Conservation (phyloP, 1,140 invertebrate species). For the Tetramorium alpestre region DNA sequence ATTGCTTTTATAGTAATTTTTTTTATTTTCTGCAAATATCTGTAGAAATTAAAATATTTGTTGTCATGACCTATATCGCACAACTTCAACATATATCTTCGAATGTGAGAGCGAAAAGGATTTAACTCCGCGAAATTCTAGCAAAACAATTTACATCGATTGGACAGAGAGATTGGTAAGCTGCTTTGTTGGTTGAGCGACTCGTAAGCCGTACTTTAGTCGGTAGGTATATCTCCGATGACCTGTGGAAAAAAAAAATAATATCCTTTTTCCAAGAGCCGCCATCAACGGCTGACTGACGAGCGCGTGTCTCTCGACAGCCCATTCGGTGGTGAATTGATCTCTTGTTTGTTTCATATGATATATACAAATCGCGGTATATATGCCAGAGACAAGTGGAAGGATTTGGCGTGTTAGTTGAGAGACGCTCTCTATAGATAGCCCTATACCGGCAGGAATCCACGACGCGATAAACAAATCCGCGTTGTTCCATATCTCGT, state of each 20-base stretch:
- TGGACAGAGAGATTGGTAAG: slow-evolving; percentile 12
- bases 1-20: not conserved
- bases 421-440: slow-evolving; percentile 8
- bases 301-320: not conserved
- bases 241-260: not conserved
- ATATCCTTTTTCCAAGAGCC: not conserved
- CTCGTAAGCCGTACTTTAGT: slow-evolving; percentile 10
- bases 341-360: slow-evolving; percentile 44
- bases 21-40: not conserved
- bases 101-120: not conserved
- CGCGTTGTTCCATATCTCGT: slow-evolving; percentile 38
- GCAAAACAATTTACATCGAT: slow-evolving; percentile 28
- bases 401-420: slow-evolving; percentile 32
- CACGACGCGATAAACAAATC: slow-evolving; percentile 64
- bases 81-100: not conserved
- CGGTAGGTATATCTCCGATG: not conserved
- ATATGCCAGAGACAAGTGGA: not conserved
- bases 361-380: slow-evolving; percentile 4
- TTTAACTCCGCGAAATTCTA: not conserved
- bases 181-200: slow-evolving; percentile 4
- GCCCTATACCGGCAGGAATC: slow-evolving; percentile 10
- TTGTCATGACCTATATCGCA: not conserved
- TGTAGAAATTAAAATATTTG: not conserved
- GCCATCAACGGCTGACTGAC: slow-evolving; percentile 12
- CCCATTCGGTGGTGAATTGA: slow-evolving; percentile 27